Evolutionary conservation across 2,113 vertebrate species (phyloP), one percentile per base, ranked within the genome.

Genomic region (Romanogobio albipinnatus): DNA sequence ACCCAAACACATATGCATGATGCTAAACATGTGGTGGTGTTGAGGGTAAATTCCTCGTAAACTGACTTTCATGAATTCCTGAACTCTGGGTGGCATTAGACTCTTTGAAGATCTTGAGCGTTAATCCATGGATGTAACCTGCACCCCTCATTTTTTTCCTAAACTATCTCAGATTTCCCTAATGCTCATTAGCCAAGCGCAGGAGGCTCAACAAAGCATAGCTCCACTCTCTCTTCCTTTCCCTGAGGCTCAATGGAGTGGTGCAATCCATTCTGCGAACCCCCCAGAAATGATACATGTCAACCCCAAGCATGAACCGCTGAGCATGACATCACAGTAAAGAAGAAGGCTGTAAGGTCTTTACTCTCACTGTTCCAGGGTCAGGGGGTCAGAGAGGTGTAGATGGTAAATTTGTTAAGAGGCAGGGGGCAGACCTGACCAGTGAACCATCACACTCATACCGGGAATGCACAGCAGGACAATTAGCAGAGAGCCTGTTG

Each of bases 391-490:
- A 86, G 62, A 36, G 59, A 81, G 53, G 75, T 82, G 85, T 71
- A 77, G 71, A 83, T 85, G 85, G 82, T 85, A 76, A 86, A 83
- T 84, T 86, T 66, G 62, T 75, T 51, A 83, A 71, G 85, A 45
- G 51, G 71, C 61, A 47, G 61, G 58, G 84, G 84, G 78, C 59
- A 61, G 74, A 71, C 59, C 45, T 84, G 82, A 88, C 43, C 82
- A 39, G 59, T 88, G 85, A 88, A 85, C 85, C 47, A 8, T 56
- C 82, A 61, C 62, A 62, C 49, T 82, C 84, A 77, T 62, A 79
- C 74, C n/a, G 45, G 45, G 81, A 84, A 71, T 58, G 82, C 79
- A 74, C 87, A 84, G 77, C 85, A 88, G 77, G 82, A 78, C 87
- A 86, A 88, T 88, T 86, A 88, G 85, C 58, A 39, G 11, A 81